Percentiles rank a stretch among this genome's conserved stretches.
phyloP scores from a whole-genome alignment of 2,888 invertebrate genomes.

The Dysmachus trigonus region DNA sequence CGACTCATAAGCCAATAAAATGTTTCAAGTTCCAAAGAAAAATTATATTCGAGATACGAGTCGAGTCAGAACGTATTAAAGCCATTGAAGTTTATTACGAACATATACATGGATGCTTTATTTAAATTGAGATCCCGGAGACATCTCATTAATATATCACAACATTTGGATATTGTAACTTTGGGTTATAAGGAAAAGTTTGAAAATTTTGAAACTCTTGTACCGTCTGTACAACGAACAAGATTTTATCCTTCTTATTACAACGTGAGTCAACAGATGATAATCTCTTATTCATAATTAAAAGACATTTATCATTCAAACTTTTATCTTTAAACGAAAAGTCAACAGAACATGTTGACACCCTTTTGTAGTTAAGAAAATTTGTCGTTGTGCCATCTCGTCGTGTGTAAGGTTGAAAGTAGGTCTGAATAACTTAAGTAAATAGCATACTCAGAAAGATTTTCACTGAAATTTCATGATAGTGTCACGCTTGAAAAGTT shows the following conservation, averaged over 20 bases:
- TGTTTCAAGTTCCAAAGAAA: background rate
- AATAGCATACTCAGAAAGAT: conserved; percentile 17
- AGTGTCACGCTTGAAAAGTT: conserved; percentile 35
- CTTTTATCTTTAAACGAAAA: conserved; percentile 20
- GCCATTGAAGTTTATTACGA: background rate
- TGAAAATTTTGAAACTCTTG: background rate
- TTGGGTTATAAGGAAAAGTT: conserved; percentile 1
- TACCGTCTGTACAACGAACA: background rate
- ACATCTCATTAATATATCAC: background rate
- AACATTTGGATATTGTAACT: background rate
- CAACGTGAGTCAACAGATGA: background rate
- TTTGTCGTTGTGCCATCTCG: background rate
- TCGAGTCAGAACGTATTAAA: background rate
- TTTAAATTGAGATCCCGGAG: background rate
- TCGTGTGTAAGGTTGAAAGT: conserved; percentile 4
- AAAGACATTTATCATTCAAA: conserved; percentile 39
- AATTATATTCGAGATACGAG: background rate
- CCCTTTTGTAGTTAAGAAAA: conserved; percentile 22
- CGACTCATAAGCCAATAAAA: background rate
- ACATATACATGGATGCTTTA: background rate
- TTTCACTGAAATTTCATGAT: conserved; percentile 32
- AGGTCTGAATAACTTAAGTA: conserved; percentile 25
- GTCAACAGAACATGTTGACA: conserved; percentile 34
- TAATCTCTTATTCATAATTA: conserved; percentile 39
- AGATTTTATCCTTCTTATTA: conserved; percentile 1